Evolutionary conservation across 2,113 vertebrate species (phyloP).

Genomic region (Megaceryle maxima): DNA sequence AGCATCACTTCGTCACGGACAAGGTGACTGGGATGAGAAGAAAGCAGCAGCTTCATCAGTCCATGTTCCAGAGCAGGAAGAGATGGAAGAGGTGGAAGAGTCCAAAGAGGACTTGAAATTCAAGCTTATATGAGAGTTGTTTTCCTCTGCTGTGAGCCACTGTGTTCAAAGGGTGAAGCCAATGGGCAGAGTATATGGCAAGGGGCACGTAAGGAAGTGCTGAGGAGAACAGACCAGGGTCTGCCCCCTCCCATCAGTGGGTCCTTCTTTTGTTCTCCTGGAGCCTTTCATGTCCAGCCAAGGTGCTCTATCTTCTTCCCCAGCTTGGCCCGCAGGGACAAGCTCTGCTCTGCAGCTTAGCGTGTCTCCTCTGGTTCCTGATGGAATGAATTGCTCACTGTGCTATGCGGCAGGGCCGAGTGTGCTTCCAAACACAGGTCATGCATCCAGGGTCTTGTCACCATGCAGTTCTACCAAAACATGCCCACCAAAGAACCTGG

Average conservation of each 20-base stretch:
- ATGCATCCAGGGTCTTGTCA: not conserved
- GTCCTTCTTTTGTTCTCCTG: not conserved
- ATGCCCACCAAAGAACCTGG: not conserved
- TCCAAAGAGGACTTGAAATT: not conserved
- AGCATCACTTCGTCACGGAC: not conserved
- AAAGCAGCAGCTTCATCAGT: not conserved
- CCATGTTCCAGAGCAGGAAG: not conserved
- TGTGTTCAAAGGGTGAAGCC: not conserved
- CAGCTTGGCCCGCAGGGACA: not conserved
- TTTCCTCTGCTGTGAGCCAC: not conserved
- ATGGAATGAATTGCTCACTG: not conserved
- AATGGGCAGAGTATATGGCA: not conserved
- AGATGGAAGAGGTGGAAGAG: not conserved
- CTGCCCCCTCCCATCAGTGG: not conserved
- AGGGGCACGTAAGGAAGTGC: not conserved
- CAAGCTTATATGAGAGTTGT: not conserved
- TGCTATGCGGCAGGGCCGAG: not conserved
- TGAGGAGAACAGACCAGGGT: not conserved
- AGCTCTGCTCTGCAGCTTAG: accelerated
- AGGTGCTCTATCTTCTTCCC: not conserved
- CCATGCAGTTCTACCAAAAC: not conserved
- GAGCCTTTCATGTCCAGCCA: not conserved
- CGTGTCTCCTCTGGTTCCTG: not conserved
- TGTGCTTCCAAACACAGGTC: not conserved
- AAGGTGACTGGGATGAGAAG: not conserved